A percentile compares a stretch with the other conserved stretches of the same genome.
phyloP scores from a whole-genome alignment of 1,140 invertebrate genomes.

The Cydia splendana region DNA sequence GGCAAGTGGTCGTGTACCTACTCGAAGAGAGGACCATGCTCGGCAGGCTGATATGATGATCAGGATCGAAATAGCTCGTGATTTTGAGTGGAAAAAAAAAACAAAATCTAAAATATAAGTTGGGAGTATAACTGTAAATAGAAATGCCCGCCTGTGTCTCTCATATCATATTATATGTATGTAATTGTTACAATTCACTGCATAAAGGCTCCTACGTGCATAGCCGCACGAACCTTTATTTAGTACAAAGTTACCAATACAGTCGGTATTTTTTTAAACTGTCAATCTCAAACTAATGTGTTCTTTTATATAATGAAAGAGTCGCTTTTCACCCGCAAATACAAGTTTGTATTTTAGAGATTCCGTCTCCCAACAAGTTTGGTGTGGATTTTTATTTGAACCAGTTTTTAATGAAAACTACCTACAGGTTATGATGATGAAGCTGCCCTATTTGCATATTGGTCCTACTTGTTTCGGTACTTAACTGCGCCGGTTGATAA shows the following conservation, averaged over 20 bases:
- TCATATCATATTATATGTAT: too few species aligned
- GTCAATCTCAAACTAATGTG: neutral
- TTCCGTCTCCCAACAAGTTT: neutral
- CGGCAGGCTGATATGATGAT: too few species aligned
- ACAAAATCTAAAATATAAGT: too few species aligned
- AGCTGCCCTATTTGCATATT: neutral
- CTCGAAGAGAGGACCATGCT: too few species aligned
- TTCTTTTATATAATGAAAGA: neutral
- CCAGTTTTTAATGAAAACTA: constrained; percentile 17
- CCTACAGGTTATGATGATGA: constrained; percentile 23
- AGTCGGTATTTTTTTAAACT: neutral
- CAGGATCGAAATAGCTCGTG: too few species aligned
- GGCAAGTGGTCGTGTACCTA: too few species aligned
- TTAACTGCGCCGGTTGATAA: neutral
- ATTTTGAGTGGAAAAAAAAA: too few species aligned
- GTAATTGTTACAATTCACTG: neutral
- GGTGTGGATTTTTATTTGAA: neutral
- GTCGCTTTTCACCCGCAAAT: neutral
- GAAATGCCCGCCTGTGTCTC: too few species aligned
- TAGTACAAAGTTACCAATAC: neutral
- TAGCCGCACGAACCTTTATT: neutral
- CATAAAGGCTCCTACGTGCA: neutral
- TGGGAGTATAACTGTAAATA: too few species aligned
- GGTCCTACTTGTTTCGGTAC: neutral
- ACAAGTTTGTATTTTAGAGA: neutral